phyloP scores from a whole-genome alignment of 2,888 invertebrate genomes.

The Perizoma flavofasciatum region DNA sequence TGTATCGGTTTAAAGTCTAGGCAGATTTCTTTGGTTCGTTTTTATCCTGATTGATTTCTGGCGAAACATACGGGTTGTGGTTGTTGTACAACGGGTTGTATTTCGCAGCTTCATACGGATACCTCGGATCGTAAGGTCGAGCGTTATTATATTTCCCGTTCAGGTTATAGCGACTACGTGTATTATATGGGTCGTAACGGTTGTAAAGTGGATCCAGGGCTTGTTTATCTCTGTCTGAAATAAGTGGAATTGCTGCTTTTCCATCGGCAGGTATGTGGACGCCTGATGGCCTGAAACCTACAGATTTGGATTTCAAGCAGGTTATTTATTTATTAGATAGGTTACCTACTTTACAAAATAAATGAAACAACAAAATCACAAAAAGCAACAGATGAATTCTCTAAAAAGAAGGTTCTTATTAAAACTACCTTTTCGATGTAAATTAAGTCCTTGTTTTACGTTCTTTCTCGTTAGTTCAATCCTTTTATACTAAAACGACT shows the following conservation, averaged over 20 bases:
- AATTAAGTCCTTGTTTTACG: too few relatives aligned
- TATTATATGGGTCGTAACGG: slow-evolving; percentile 52
- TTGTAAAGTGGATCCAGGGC: slow-evolving; percentile 51
- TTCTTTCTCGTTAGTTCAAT: too few relatives aligned
- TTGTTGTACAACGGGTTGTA: slow-evolving; percentile 46
- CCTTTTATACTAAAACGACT: too few relatives aligned
- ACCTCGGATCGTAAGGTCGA: slow-evolving; percentile 50
- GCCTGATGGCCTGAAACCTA: slow-evolving; percentile 86
- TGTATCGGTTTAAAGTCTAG: slow-evolving; percentile 28
- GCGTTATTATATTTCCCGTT: slow-evolving; percentile 50
- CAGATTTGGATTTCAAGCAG: slow-evolving; percentile 8
- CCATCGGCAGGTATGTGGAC: slow-evolving; percentile 86
- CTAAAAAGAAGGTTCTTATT: too few relatives aligned
- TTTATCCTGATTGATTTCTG: slow-evolving; percentile 20
- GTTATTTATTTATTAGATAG: too few relatives aligned
- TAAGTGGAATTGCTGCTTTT: slow-evolving; percentile 75
- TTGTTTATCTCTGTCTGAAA: slow-evolving; percentile 47
- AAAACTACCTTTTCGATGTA: too few relatives aligned
- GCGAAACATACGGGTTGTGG: slow-evolving; percentile 40
- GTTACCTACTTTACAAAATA: too few relatives aligned
- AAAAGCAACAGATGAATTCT: too few relatives aligned
- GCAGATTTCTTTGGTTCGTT: slow-evolving; percentile 43
- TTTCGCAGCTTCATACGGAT: slow-evolving; percentile 46
- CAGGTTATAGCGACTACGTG: slow-evolving; percentile 42
- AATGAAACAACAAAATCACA: too few relatives aligned